These are phyloP conservation scores for Cydia fagiglandana DNA, from an alignment of 1,140 invertebrate genomes.

Conservation along the genomic window DNA sequence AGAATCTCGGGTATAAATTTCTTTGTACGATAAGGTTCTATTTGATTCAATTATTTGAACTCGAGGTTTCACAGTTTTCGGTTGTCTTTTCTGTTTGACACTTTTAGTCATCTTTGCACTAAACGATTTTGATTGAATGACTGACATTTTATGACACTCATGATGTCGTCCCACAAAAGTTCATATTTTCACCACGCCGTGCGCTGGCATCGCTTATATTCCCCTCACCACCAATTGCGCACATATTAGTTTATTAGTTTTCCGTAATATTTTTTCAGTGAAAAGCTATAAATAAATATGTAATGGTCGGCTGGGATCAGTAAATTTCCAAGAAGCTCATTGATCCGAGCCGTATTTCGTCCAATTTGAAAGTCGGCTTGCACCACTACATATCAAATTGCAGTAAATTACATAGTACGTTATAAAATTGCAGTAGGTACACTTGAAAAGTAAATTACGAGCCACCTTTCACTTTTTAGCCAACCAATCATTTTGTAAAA, in stretches of 20 bases:
- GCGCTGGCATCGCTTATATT: too few species aligned
- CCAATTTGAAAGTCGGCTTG: not conserved
- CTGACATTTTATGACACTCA: too few species aligned
- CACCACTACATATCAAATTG: not conserved
- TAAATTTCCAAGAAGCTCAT: not conserved
- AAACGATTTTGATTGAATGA: too few species aligned
- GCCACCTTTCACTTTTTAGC: not conserved
- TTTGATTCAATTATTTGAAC: slow-evolving; percentile 21
- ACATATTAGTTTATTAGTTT: too few species aligned
- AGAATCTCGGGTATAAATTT: slow-evolving; percentile 14
- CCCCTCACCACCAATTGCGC: too few species aligned
- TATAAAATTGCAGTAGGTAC: not conserved
- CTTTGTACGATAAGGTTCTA: not conserved
- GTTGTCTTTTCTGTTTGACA: not conserved
- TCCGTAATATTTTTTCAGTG: too few species aligned
- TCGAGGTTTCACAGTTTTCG: not conserved
- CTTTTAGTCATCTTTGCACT: too few species aligned
- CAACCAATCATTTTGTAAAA: too few species aligned
- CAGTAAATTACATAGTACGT: not conserved
- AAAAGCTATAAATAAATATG: too few species aligned
- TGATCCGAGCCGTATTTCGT: not conserved
- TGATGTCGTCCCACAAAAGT: too few species aligned
- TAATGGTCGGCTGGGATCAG: not conserved
- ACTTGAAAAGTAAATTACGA: not conserved
- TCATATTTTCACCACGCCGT: too few species aligned